Percentiles rank a stretch among this genome's conserved stretches.
phyloP scores from a whole-genome alignment of 2,888 invertebrate species.

The Nysson spinosus region DNA sequence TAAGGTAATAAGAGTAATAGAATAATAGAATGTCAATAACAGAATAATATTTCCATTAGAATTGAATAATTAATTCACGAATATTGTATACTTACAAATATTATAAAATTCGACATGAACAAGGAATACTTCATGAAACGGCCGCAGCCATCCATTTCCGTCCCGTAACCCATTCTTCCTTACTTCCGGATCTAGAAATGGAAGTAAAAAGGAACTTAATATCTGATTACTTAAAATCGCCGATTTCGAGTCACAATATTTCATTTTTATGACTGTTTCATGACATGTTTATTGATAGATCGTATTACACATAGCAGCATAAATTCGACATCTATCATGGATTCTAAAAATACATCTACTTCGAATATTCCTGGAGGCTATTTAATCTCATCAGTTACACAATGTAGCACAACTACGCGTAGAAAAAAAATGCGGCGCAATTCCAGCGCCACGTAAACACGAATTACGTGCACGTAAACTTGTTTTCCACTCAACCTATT shows the following conservation, averaged over 20 bases:
- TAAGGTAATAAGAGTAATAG: too few species aligned
- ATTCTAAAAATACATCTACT: too few species aligned
- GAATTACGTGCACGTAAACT: neutral
- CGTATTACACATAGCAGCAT: too few species aligned
- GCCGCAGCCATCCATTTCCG: constrained; percentile 93
- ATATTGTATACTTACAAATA: constrained; percentile 85
- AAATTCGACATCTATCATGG: too few species aligned
- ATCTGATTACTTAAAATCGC: neutral
- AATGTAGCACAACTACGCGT: neutral
- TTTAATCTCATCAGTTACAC: neutral
- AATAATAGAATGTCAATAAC: too few species aligned
- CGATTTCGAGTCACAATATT: neutral
- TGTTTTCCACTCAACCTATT: neutral
- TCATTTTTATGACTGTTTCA: too few species aligned
- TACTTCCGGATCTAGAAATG: constrained; percentile 21
- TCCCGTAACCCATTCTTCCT: constrained; percentile 84
- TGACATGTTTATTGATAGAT: too few species aligned
- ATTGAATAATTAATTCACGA: neutral
- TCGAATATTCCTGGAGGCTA: too few species aligned
- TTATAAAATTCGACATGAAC: constrained; percentile 89
- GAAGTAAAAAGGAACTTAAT: constrained; percentile 13
- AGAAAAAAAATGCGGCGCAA: neutral
- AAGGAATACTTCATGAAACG: constrained; percentile 92
- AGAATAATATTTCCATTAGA: too few species aligned
- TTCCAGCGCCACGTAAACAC: neutral